A percentile compares a stretch with the other conserved stretches of the same genome.
These are phyloP conservation scores for Lontra canadensis DNA, from an alignment of 2,113 vertebrate species.

Conservation along the genomic window DNA sequence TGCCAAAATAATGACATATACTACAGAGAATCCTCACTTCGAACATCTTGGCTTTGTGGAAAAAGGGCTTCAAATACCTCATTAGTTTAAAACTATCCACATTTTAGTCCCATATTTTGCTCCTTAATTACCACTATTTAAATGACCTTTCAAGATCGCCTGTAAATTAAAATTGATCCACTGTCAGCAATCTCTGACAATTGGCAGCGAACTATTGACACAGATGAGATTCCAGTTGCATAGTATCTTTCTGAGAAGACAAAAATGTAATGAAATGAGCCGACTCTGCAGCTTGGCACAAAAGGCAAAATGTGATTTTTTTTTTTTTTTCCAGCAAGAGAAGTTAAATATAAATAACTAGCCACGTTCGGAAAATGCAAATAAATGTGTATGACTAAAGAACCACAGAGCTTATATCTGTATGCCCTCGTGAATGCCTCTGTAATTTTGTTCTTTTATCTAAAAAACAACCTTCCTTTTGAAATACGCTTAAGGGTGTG, in stretches of 20 bases:
- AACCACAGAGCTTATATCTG: neutral
- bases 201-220: constrained; percentile 56
- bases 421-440: neutral
- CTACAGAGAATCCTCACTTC: neutral
- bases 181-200: constrained; percentile 62
- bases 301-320: constrained; percentile 55
- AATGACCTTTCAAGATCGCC: constrained; percentile 68
- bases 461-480: neutral
- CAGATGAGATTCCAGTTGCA: constrained; percentile 67
- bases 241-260: constrained; percentile 60
- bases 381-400: constrained; percentile 39
- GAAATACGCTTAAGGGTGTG: neutral
- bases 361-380: constrained; percentile 66
- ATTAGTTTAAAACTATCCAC: constrained; percentile 54
- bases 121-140: constrained; percentile 77
- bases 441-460: constrained; percentile 12
- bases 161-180: constrained; percentile 78
- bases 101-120: constrained; percentile 71
- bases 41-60: neutral
- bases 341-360: constrained; percentile 70
- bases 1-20: neutral
- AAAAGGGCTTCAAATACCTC: constrained; percentile 34
- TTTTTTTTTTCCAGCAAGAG: constrained; percentile 43
- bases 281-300: constrained; percentile 53
- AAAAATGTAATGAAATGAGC: constrained; percentile 69